Base-by-base conservation (phyloP, 30 jellyfish, hydroid and myxozoan genomes). In the Hydra vulgaris region DNA sequence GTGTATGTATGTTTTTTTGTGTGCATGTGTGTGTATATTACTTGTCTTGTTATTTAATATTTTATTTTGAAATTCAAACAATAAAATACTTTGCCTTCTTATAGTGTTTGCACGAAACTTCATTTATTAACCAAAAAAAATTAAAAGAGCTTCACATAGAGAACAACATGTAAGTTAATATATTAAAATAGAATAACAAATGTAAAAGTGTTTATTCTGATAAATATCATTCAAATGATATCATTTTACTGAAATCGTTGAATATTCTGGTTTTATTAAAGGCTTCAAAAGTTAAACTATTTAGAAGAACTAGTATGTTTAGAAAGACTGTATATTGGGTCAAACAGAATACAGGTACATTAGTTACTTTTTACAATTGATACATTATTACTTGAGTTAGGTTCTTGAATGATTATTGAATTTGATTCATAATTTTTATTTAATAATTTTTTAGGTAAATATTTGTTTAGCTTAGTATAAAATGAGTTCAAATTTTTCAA, bases 61-160 rank as follows among this genome's bases (percentile, higher is more conserved):
- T 40, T 40, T 40, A 40, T 40, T 40, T 40, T 40, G 61, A 40
- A 5, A 3, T 40, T 40, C 12, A 40, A 3, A 40, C 12, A 40
- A 40, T 40, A 40, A 40, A 3, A 40, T 12, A 40, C 12, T 68
- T 15, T 68, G 27, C 8, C 16, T 7, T 68, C 16, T 1, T 68
- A 3, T 74, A 90, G 97, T 70, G 67, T 27, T 82, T 90, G 25
- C 72, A 85, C 22, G 97, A 90, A 72, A 53, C 52, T 54, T 90
- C 97, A 16, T 90, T 90, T 74, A 75, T 54, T 17, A 78, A 79
- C 70, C 95, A 80, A 66, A 77, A 86, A 88, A 90, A 90, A 71
- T 74, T 90, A 23, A 79, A 89, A 0, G 97, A 90, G 70, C 80
- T 90, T 16, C 97, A 90, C 72, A 76, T 89, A 26, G 97, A 90